Evolutionary conservation across 2,888 invertebrate genomes (phyloP).

Genomic region (Saturnia pavonia): DNA sequence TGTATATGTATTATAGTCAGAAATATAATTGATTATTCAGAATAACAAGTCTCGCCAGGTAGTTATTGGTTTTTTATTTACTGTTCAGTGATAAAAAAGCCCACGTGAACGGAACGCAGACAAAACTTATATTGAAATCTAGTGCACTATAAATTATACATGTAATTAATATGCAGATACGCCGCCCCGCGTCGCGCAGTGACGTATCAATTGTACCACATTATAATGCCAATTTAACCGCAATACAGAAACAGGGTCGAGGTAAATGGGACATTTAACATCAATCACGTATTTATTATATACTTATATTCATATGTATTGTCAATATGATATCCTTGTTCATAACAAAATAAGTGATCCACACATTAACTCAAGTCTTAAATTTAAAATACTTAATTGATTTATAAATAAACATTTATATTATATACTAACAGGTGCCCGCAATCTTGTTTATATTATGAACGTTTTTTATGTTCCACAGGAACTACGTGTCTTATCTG

Average conservation of each 20-base stretch:
- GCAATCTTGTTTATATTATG: not conserved
- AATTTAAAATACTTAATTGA: not conserved
- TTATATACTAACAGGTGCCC: not conserved
- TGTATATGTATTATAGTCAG: not conserved
- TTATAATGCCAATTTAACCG: not conserved
- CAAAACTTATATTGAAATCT: not conserved
- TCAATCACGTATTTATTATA: not conserved
- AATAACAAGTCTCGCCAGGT: not conserved
- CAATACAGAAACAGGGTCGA: constrained; percentile 11
- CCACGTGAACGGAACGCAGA: not conserved
- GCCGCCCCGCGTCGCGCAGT: not conserved
- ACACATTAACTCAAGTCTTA: not conserved
- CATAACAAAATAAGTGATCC: not conserved
- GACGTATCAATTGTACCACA: constrained; percentile 4
- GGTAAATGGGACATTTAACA: constrained; percentile 14
- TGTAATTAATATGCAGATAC: not conserved
- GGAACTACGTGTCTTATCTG: not conserved
- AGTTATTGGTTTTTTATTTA: not conserved
- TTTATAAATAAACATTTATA: not conserved
- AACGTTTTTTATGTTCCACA: not conserved
- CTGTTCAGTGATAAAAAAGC: not conserved
- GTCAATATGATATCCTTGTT: not conserved
- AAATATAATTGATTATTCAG: not conserved
- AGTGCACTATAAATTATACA: not conserved
- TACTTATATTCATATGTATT: constrained; percentile 1